Percentiles rank a stretch among this genome's conserved stretches.
Evolutionary conservation across 2,888 invertebrate species (phyloP).

Genomic region (Trissonchulus sp.): DNA sequence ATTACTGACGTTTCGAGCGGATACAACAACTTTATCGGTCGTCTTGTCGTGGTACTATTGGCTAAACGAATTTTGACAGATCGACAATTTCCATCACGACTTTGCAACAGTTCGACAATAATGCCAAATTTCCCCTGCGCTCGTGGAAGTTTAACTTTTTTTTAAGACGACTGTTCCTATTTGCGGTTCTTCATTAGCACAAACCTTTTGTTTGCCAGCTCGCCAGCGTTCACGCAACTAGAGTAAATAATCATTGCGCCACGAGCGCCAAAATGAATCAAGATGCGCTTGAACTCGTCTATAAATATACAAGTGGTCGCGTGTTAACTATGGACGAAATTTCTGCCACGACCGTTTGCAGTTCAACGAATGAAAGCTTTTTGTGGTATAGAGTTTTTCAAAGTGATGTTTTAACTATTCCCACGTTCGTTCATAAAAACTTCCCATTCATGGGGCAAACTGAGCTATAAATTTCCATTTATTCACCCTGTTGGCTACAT

Average conservation of each 20-base stretch:
- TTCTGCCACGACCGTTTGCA: not conserved
- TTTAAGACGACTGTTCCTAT: slow-evolving; percentile 4
- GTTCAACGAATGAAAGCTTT: not conserved
- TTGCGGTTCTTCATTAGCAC: not conserved
- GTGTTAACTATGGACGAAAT: not conserved
- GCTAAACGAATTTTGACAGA: not conserved
- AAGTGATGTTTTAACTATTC: slow-evolving; percentile 47
- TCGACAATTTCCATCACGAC: slow-evolving; percentile 15
- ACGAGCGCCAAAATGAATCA: slow-evolving; percentile 20
- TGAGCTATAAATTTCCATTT: slow-evolving; percentile 52
- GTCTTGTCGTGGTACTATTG: not conserved
- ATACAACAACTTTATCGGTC: slow-evolving; percentile 14
- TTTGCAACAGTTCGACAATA: not conserved
- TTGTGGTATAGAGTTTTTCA: not conserved
- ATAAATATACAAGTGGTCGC: slow-evolving; percentile 1
- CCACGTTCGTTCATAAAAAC: slow-evolving; percentile 55
- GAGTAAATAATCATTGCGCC: slow-evolving; percentile 16
- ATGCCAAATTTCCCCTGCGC: slow-evolving; percentile 5
- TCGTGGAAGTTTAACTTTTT: slow-evolving; percentile 15
- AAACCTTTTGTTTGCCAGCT: not conserved
- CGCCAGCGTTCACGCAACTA: slow-evolving; percentile 29
- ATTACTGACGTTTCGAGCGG: slow-evolving; percentile 9
- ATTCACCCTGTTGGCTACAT: slow-evolving; percentile 34
- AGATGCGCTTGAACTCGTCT: slow-evolving; percentile 3
- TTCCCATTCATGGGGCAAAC: slow-evolving; percentile 55